These are phyloP conservation scores for Lasioglossum villosulum DNA, from an alignment of 2,888 invertebrate genomes.

Conservation along the genomic window DNA sequence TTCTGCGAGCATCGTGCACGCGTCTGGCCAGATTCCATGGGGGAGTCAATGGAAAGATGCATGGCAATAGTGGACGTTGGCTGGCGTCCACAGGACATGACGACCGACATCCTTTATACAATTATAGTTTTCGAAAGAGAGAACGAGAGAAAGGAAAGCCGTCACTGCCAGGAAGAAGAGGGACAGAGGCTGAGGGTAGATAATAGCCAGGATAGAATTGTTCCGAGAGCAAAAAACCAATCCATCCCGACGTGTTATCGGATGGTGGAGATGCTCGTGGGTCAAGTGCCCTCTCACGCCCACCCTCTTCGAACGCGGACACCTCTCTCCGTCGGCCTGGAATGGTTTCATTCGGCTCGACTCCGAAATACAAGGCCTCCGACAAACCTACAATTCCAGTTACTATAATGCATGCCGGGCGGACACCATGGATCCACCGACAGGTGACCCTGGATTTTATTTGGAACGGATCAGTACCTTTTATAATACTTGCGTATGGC, in stretches of 20 bases:
- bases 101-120: slow-evolving; percentile 78
- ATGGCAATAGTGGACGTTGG: slow-evolving; percentile 66
- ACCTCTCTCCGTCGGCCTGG: slow-evolving; percentile 39
- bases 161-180: slow-evolving; percentile 14
- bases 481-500: background rate
- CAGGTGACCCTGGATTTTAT: background rate
- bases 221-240: slow-evolving; percentile 80
- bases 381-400: slow-evolving; percentile 11
- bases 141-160: slow-evolving; percentile 39
- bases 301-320: slow-evolving; percentile 60
- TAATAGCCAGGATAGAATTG: slow-evolving; percentile 81
- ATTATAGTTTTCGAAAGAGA: slow-evolving; percentile 78
- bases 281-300: slow-evolving; percentile 49
- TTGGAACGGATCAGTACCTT: background rate
- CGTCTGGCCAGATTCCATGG: slow-evolving; percentile 46
- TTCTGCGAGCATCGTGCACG: slow-evolving; percentile 47
- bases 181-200: slow-evolving; percentile 66
- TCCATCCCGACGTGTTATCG: slow-evolving; percentile 81
- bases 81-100: slow-evolving; percentile 55
- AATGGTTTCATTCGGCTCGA: slow-evolving; percentile 65
- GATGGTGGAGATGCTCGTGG: slow-evolving; percentile 74
- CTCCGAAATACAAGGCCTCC: slow-evolving; percentile 10
- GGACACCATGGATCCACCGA: background rate
- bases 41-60: slow-evolving; percentile 60
- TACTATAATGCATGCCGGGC: slow-evolving; percentile 16